These are phyloP conservation scores for Dryomyza anilis DNA, from an alignment of 2,888 invertebrate genomes.

Conservation along the genomic window DNA sequence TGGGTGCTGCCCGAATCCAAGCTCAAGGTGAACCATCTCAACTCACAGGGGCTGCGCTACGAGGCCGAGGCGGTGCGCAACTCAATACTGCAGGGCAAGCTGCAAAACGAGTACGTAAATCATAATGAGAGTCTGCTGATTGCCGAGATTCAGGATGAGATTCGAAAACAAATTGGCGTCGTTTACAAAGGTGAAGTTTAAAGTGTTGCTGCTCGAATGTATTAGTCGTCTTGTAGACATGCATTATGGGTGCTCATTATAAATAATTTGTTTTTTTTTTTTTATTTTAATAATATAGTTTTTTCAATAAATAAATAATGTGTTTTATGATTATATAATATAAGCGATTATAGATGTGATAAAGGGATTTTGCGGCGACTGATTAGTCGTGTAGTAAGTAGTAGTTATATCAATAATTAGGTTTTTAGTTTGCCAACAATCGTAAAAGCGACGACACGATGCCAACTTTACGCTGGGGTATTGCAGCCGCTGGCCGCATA, in stretches of 20 bases:
- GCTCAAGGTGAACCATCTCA: conserved; percentile 68
- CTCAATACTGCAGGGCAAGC: conserved; percentile 68
- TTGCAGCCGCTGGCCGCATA: conserved; percentile 80
- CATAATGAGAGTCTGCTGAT: conserved; percentile 73
- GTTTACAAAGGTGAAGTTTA: conserved; percentile 63
- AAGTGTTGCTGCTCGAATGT: too few species aligned
- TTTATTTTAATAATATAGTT: too few species aligned
- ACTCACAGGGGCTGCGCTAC: conserved; percentile 77
- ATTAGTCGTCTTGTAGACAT: too few species aligned
- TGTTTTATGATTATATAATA: too few species aligned
- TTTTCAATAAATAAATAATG: too few species aligned
- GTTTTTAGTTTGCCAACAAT: too few species aligned
- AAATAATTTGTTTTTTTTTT: too few species aligned
- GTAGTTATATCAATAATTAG: too few species aligned
- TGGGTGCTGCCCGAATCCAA: conserved; percentile 71
- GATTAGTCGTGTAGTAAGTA: too few species aligned
- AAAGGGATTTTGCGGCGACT: neutral
- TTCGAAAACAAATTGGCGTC: conserved; percentile 75
- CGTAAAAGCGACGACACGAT: too few species aligned
- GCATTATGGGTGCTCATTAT: too few species aligned
- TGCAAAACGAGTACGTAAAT: conserved; percentile 72
- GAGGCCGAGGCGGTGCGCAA: conserved; percentile 79
- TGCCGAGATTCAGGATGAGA: conserved; percentile 74
- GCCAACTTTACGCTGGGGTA: conserved; percentile 72
- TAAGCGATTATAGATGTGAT: too few species aligned